Percentiles rank a stretch among this genome's conserved stretches.
Conservation (phyloP, 1,140 invertebrate species). For the Hyles euphorbiae region DNA sequence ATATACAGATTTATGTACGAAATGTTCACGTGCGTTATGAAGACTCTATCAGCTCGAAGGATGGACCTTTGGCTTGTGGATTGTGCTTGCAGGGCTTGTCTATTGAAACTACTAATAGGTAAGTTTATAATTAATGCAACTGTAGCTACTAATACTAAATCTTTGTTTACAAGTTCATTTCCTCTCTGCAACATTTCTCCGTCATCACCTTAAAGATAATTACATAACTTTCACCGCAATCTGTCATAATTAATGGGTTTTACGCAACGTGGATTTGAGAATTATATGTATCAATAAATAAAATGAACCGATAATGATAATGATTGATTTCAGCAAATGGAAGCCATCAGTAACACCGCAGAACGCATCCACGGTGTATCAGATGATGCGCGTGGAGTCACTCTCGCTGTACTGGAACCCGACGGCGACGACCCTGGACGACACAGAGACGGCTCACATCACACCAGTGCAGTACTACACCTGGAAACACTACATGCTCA, state of each 20-base stretch:
- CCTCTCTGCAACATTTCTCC: too few species aligned
- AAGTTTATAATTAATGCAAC: constrained; percentile 24
- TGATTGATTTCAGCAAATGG: constrained; percentile 81
- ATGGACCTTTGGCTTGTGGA: constrained; percentile 83
- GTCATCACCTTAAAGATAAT: too few species aligned
- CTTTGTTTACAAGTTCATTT: too few species aligned
- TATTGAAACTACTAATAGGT: constrained; percentile 89
- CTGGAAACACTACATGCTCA: constrained; percentile 83
- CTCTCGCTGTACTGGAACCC: constrained; percentile 88
- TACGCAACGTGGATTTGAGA: too few species aligned
- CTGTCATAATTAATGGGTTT: too few species aligned
- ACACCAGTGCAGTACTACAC: constrained; percentile 78
- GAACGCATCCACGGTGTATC: constrained; percentile 81
- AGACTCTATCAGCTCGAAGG: constrained; percentile 81
- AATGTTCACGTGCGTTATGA: constrained; percentile 91
- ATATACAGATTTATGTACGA: constrained; percentile 86
- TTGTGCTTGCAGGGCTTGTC: constrained; percentile 87
- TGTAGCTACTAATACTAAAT: too few species aligned
- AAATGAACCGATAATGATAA: too few species aligned
- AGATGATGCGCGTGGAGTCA: constrained; percentile 86
- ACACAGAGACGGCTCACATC: constrained; percentile 69
- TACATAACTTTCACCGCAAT: too few species aligned
- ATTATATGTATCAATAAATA: too few species aligned
- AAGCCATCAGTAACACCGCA: constrained; percentile 82
- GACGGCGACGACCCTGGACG: constrained; percentile 70